Evolutionary conservation across 2,888 invertebrate species (phyloP), one percentile per base, ranked within the genome.

Genomic region (Drosophila picticornis): DNA sequence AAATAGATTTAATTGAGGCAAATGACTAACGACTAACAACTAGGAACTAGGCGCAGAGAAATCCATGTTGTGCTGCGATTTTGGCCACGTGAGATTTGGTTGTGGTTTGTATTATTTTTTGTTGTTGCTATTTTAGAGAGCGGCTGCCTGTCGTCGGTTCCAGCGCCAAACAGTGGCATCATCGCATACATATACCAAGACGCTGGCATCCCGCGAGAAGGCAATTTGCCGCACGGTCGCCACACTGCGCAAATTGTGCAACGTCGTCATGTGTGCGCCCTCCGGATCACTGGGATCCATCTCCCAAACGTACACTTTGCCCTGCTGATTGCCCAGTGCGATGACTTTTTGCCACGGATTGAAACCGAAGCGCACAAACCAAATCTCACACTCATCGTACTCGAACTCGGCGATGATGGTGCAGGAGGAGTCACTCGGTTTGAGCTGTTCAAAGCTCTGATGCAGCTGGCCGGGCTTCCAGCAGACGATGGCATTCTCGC

Each of bases 121-220:
- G 1, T 0, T 34, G 9, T 1, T 25, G 16, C 52, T 31, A 0
- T 2, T 31, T 65, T 48, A 87, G 34, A 74, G 72, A 58, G 88
- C 62, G 1, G 80, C 31, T 1, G 86, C 64, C 13, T 75, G 75
- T 4, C 91, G 77, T 0, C 92, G 90, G 93, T 99, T 98, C 98
- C 99, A 99, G 84, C 99, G 95, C 99, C 99, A 99, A 83, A 99
- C 96, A 25, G 98, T 97, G 6, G 97, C 97, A 94, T 99, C 98
- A 91, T 99, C 99, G 93, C 98, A 98, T 56, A 98, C 98, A 77
- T 97, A 97, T n/a, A 99, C 94, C 68, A 99, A 94, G 40, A 98
- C 96, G 75, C 95, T 96, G 31, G 98, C 98, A 91, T 98, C 97
- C 25, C 97, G 95, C 38, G 97, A 98, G 71, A 99, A 94, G 57